Conservation (phyloP, 2,797 vertebrate species). For the Psittacula derbiana region DNA sequence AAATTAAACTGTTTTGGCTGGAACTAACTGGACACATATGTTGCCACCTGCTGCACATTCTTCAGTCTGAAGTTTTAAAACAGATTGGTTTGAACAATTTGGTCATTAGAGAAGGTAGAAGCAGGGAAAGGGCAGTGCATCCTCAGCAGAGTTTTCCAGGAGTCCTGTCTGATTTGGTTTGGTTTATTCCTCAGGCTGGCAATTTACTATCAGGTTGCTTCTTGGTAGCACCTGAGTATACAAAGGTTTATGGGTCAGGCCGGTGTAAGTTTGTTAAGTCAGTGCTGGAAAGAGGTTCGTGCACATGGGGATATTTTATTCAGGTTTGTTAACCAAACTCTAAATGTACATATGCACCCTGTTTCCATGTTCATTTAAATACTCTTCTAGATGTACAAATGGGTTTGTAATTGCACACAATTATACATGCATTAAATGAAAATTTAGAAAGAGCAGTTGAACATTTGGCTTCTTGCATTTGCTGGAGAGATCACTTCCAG, state of each 20-base stretch:
- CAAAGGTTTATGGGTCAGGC: background rate
- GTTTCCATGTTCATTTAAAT: background rate
- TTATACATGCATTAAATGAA: background rate
- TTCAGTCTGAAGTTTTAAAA: conserved; percentile 49
- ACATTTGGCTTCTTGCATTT: background rate
- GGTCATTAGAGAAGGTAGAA: conserved; percentile 16
- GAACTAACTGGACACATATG: conserved; percentile 69
- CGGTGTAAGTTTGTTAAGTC: background rate
- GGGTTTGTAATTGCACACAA: background rate
- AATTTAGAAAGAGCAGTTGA: background rate
- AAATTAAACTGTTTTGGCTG: conserved; percentile 76
- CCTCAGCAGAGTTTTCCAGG: background rate
- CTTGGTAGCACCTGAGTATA: background rate
- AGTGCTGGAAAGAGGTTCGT: background rate
- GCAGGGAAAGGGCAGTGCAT: background rate
- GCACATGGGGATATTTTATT: background rate
- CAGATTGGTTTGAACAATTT: conserved; percentile 62
- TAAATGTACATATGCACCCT: background rate
- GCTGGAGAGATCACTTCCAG: background rate
- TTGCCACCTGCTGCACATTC: conserved; percentile 72
- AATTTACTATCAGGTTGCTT: background rate
- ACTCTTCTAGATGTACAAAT: background rate
- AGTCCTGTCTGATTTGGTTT: background rate
- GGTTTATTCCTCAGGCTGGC: background rate
- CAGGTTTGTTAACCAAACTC: background rate